A percentile compares a stretch with the other conserved stretches of the same genome.
These are phyloP conservation scores for Argyrosomus japonicus DNA, from an alignment of 2,113 vertebrate species.

Conservation along the genomic window DNA sequence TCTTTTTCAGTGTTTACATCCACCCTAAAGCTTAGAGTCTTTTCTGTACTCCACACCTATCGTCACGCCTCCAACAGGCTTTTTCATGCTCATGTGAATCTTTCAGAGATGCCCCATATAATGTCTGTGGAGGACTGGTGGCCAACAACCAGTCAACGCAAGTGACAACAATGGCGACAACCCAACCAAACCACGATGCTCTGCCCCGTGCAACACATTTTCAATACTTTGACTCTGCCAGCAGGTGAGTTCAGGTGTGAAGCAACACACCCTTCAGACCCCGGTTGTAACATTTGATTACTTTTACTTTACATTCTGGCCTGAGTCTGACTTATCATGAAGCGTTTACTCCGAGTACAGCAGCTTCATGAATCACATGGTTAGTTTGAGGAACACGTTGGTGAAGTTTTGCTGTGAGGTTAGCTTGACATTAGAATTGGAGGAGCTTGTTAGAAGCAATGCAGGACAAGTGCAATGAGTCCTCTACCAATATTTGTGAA, in stretches of 20 bases:
- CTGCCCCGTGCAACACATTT: background rate
- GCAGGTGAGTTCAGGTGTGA: background rate
- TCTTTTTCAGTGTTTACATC: background rate
- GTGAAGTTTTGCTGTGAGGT: background rate
- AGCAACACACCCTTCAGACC: background rate
- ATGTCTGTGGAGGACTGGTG: background rate
- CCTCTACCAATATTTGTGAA: background rate
- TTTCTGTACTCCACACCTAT: background rate
- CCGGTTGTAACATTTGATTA: too few species aligned
- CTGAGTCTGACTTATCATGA: background rate
- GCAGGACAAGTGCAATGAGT: background rate
- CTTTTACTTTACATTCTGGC: background rate
- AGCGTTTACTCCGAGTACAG: background rate
- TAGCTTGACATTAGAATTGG: too few species aligned
- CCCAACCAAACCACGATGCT: background rate
- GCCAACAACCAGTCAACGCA: constrained; percentile 11
- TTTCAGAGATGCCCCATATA: background rate
- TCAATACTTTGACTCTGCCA: background rate
- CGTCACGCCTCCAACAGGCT: too few species aligned
- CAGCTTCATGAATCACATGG: background rate
- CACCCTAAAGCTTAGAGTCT: background rate
- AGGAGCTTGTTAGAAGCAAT: background rate
- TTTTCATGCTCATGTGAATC: too few species aligned
- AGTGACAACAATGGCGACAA: background rate
- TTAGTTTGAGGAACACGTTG: background rate